Evolutionary conservation across 92 coral and sea anemone genomes (phyloP).

Genomic region (Heteractis magnifica): DNA sequence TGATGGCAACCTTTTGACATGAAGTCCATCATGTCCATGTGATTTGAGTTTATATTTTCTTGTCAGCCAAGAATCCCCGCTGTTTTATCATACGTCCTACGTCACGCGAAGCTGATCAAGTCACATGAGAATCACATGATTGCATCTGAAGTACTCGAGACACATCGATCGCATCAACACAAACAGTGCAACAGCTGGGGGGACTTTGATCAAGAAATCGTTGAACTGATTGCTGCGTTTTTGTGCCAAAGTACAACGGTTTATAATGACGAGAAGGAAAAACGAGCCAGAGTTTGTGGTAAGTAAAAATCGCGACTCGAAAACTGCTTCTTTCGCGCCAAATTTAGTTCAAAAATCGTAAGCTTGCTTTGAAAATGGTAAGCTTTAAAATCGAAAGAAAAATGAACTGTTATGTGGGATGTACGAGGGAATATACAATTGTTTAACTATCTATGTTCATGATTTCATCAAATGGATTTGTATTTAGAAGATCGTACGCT

Average conservation of each 20-base stretch:
- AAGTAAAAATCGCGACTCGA: neutral
- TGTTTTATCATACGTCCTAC: neutral
- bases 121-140: slow-evolving; percentile 10
- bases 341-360: neutral
- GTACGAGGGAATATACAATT: neutral
- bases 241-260: neutral
- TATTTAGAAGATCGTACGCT: neutral
- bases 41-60: too few relatives aligned
- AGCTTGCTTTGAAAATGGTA: neutral
- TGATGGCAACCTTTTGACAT: too few relatives aligned
- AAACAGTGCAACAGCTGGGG: neutral
- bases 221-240: neutral
- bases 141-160: neutral
- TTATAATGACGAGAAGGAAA: neutral
- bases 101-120: neutral
- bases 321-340: neutral
- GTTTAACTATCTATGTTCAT: neutral
- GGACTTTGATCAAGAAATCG: neutral
- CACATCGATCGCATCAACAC: neutral
- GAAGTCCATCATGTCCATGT: too few relatives aligned
- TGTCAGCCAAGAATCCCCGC: neutral
- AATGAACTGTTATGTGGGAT: neutral
- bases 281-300: neutral
- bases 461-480: neutral
- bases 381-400: neutral